Evolutionary conservation across 2,888 invertebrate species (phyloP).

Genomic region (Craniophora ligustri): DNA sequence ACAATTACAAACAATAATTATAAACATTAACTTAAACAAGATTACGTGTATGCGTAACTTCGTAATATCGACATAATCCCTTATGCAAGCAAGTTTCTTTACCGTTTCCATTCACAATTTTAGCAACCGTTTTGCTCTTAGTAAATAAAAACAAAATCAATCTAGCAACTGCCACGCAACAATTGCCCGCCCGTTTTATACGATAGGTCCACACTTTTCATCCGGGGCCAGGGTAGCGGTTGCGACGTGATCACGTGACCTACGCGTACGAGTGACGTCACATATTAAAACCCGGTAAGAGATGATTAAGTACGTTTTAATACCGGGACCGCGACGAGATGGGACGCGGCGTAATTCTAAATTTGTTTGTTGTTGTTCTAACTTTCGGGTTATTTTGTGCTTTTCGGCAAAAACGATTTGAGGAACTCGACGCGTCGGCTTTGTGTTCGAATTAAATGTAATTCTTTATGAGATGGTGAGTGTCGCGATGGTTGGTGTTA

Average conservation of each 20-base stretch:
- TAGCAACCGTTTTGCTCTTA: no score
- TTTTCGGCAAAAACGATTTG: slow-evolving; percentile 22
- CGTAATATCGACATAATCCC: no score
- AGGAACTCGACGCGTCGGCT: slow-evolving; percentile 10
- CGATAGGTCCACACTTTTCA: slow-evolving; percentile 1
- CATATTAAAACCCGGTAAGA: slow-evolving; percentile 45
- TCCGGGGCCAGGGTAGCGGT: neutral
- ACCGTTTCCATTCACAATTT: no score
- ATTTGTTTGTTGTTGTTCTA: slow-evolving; percentile 36
- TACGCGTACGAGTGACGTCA: slow-evolving; percentile 39
- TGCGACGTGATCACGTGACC: slow-evolving; percentile 24
- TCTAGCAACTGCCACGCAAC: slow-evolving; percentile 13
- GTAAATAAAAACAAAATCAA: no score
- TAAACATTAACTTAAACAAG: no score
- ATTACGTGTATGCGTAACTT: no score
- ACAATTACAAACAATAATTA: no score
- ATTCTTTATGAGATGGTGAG: neutral
- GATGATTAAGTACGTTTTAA: slow-evolving; percentile 53
- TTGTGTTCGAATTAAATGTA: neutral
- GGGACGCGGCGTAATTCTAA: slow-evolving; percentile 28
- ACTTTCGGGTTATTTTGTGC: no score
- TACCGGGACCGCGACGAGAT: slow-evolving; percentile 34
- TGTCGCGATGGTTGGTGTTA: no score
- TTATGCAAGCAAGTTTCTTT: no score
- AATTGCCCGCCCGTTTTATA: neutral